Evolutionary conservation across 2,888 invertebrate genomes (phyloP).

Genomic region (Tholera decimalis): DNA sequence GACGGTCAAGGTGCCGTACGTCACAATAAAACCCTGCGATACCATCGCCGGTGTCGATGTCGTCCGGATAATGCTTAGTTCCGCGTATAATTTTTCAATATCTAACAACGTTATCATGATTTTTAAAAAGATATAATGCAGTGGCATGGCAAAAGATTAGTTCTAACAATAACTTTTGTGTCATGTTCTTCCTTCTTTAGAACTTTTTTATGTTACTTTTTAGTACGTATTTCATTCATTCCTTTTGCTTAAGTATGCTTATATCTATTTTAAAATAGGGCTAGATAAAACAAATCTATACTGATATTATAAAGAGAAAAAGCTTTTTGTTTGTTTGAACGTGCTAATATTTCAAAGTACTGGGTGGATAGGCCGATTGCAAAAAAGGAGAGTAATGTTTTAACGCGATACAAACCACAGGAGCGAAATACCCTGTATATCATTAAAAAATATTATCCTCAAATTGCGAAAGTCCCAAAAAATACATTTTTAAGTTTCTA

Average conservation of each 20-base stretch:
- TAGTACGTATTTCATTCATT: constrained; percentile 20
- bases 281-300: too few species aligned
- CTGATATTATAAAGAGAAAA: too few species aligned
- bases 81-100: constrained; percentile 67
- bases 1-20: constrained; percentile 88
- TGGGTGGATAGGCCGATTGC: too few species aligned
- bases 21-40: constrained; percentile 87
- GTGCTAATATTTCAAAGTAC: too few species aligned
- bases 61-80: constrained; percentile 62
- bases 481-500: too few species aligned
- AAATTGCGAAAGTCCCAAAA: too few species aligned
- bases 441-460: too few species aligned
- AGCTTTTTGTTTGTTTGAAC: too few species aligned
- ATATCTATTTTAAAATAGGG: too few species aligned
- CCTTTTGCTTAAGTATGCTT: not conserved
- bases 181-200: constrained; percentile 29
- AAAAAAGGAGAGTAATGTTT: too few species aligned
- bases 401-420: too few species aligned
- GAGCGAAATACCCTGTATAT: too few species aligned
- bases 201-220: constrained; percentile 10
- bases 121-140: constrained; percentile 30
- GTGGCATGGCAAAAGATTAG: constrained; percentile 17
- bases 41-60: constrained; percentile 71
- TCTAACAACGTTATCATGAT: constrained; percentile 43
- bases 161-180: constrained; percentile 11